Percentiles rank a stretch among this genome's conserved stretches.
Evolutionary conservation across 2,888 invertebrate genomes (phyloP).

Genomic region (Tethea ocularis): DNA sequence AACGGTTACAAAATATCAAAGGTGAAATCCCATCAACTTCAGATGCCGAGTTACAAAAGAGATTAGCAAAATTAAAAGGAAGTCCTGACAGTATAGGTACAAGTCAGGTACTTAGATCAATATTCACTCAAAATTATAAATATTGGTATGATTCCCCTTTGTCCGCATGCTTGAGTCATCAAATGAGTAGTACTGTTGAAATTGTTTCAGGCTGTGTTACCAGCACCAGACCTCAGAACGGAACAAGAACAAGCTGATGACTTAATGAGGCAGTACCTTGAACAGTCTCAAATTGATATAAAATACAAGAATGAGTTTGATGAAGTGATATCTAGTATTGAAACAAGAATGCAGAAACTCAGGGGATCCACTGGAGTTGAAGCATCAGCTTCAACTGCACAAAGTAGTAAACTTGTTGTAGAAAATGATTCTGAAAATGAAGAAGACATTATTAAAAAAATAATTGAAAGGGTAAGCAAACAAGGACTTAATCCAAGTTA

Average conservation of each 20-base stretch:
- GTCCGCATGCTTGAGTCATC: no score
- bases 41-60: conserved; percentile 85
- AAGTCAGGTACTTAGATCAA: conserved; percentile 51
- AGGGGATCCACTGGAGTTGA: conserved; percentile 42
- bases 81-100: conserved; percentile 57
- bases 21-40: conserved; percentile 72
- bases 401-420: conserved; percentile 15
- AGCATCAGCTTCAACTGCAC: conserved; percentile 18
- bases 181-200: not conserved
- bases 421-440: conserved; percentile 60
- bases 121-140: no score
- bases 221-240: conserved; percentile 83
- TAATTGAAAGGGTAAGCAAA: conserved; percentile 65
- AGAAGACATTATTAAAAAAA: conserved; percentile 59
- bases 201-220: conserved; percentile 58
- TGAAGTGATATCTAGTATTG: conserved; percentile 61
- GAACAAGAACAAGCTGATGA: conserved; percentile 89
- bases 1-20: conserved; percentile 63
- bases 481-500: no score
- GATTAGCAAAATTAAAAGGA: conserved; percentile 88
- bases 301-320: conserved; percentile 69
- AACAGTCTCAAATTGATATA: conserved; percentile 76
- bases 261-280: conserved; percentile 85
- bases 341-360: conserved; percentile 60
- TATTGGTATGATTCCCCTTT: no score